These are phyloP conservation scores for Aradophagus sp. DNA, from an alignment of 1,140 invertebrate genomes.

Conservation along the genomic window DNA sequence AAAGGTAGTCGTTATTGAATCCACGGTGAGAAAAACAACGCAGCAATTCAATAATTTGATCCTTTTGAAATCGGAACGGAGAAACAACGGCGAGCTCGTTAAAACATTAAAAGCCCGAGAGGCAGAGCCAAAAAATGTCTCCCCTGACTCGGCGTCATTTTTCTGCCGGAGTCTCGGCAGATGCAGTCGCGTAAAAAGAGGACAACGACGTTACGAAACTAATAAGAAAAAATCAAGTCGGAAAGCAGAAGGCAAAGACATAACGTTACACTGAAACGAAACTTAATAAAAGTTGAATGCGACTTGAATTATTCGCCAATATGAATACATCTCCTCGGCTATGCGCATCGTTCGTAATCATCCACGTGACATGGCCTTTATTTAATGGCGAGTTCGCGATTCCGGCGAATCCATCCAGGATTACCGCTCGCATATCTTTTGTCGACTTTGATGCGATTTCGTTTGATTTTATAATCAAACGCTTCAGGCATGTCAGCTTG, in stretches of 20 bases:
- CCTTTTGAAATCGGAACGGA: constrained; percentile 28
- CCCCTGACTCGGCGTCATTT: constrained; percentile 26
- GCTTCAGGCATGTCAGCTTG: too few species aligned
- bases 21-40: constrained; percentile 5
- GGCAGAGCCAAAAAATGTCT: constrained; percentile 33
- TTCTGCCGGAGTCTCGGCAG: constrained; percentile 35
- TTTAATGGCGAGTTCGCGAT: too few species aligned
- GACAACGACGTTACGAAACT: constrained; percentile 37
- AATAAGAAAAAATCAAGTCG: too few species aligned
- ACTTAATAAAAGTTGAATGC: constrained; percentile 41
- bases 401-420: too few species aligned
- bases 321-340: too few species aligned
- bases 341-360: too few species aligned
- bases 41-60: constrained; percentile 23
- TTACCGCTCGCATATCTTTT: too few species aligned
- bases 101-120: constrained; percentile 39
- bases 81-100: constrained; percentile 24
- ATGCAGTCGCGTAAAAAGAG: constrained; percentile 40
- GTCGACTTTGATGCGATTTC: too few species aligned
- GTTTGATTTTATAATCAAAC: too few species aligned
- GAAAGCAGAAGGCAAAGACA: constrained; percentile 37
- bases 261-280: constrained; percentile 25
- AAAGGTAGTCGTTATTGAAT: constrained; percentile 2
- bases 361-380: too few species aligned
- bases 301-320: too few species aligned